Base-by-base conservation (phyloP, 2,888 invertebrate genomes). In the Dilophus febrilis region DNA sequence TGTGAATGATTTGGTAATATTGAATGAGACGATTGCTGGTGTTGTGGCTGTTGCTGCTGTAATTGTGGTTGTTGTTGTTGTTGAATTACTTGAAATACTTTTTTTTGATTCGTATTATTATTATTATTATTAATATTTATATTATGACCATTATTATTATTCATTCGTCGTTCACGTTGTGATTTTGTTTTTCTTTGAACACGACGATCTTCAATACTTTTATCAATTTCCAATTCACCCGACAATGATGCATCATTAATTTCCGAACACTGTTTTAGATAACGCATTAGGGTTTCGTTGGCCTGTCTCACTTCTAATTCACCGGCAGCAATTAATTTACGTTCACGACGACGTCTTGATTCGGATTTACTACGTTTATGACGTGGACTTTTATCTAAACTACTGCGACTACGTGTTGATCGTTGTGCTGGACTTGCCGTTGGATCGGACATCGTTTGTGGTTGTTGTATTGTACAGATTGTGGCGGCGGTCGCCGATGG, bases 331-430 rank as follows among this genome's bases (percentile, higher is more conserved):
- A 63, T 63, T 2, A 62, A 46, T 42, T 63, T 63, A 1, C 63
- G 52, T 46, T 63, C 62, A 6, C 62, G 53, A 14, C 62, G 49
- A 31, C 62, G 46, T n/a, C 61, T 49, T 2, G 62, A 63, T 46
- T 63, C 63, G 2, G 62, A 63, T 55, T 63, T 63, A 50, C 63
- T 63, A 27, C 62, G 58, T 46, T 63, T 63, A 6, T 60, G 53
- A 4, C 63, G 54, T 28, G 62, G 62, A 51, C 62, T 62, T 49
- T 62, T 63, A 38, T 63, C 62, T 34, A 60, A 47, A 40, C 61
- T 62, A 43, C 57, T 59, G 37, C 63, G 53, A 30, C 60, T 61
- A 8, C 63, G 56, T 41, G 56, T 50, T 32, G 61, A 61, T 37
- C 62, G 55, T 47, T 63, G 62, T 14, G 63, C 63, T 28, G 62